These are phyloP conservation scores for Sinopyrophorus schimmeli DNA, from an alignment of 2,888 invertebrate species.

Conservation along the genomic window DNA sequence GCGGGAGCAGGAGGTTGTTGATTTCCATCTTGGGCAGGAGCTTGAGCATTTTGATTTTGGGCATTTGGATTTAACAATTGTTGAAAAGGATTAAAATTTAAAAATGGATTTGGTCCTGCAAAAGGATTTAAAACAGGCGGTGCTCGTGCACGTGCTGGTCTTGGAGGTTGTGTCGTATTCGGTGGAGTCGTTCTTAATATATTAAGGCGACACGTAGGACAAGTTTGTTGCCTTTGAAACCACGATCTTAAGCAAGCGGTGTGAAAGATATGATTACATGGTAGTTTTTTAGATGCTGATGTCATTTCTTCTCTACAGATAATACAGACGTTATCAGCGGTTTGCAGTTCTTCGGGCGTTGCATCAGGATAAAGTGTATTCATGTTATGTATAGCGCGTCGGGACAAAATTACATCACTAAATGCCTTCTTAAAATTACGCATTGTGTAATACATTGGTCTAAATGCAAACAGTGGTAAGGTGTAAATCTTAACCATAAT, in stretches of 20 bases:
- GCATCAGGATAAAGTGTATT: conserved; percentile 97
- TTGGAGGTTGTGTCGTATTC: conserved; percentile 25
- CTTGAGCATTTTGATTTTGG: conserved; percentile 36
- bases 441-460: conserved; percentile 99
- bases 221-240: conserved; percentile 99
- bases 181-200: conserved; percentile 54
- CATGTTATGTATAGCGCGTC: conserved; percentile 97
- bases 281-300: conserved; percentile 88
- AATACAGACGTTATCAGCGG: conserved; percentile 97
- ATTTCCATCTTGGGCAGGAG: conserved; percentile 45
- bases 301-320: conserved; percentile 87
- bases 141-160: conserved; percentile 30
- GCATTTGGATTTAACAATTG: conserved; percentile 23
- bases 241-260: conserved; percentile 96
- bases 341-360: conserved; percentile 85
- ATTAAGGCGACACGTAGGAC: conserved; percentile 96
- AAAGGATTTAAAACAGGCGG: conserved; percentile 29
- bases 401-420: conserved; percentile 94
- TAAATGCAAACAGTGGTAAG: conserved; percentile 94
- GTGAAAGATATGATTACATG: conserved; percentile 99
- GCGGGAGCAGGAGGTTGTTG: conserved; percentile 45
- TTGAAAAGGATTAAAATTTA: conserved; percentile 39
- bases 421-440: conserved; percentile 97
- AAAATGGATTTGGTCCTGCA: conserved; percentile 30
- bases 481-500: conserved; percentile 97